These are phyloP conservation scores for Coluber constrictor DNA, from an alignment of 2,797 vertebrate genomes.

Conservation along the genomic window DNA sequence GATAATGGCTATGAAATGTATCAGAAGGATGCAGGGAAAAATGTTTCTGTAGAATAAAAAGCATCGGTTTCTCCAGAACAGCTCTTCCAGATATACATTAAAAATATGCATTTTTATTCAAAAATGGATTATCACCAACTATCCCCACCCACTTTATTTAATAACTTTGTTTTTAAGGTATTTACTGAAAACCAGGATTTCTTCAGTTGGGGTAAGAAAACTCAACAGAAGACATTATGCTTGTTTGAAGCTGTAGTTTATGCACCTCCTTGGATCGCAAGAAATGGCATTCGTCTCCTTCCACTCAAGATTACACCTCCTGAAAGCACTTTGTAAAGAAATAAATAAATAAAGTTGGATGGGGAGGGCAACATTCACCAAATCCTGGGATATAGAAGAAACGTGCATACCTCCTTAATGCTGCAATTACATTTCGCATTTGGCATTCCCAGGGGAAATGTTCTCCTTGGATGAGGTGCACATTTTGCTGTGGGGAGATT, in stretches of 20 bases:
- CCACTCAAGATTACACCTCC: not conserved
- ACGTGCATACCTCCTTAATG: conserved; percentile 74
- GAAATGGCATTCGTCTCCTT: not conserved
- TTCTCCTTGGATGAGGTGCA: conserved; percentile 63
- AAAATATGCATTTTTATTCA: not conserved
- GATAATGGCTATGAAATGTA: not conserved
- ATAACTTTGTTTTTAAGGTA: not conserved
- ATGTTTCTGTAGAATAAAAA: not conserved
- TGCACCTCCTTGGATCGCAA: not conserved
- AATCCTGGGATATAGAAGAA: not conserved
- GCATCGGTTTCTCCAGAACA: not conserved
- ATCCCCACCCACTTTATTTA: not conserved
- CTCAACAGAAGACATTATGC: not conserved
- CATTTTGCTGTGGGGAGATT: conserved; percentile 64
- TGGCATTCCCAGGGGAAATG: conserved; percentile 67
- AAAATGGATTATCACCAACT: not conserved
- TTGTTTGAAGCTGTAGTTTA: not conserved
- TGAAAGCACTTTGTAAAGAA: not conserved
- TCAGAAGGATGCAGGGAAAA: not conserved
- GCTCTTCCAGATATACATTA: not conserved
- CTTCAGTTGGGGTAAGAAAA: not conserved
- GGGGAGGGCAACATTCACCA: not conserved
- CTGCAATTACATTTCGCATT: conserved; percentile 73
- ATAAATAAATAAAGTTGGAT: not conserved
- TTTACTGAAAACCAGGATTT: not conserved